Conservation (phyloP, 2,113 vertebrate genomes). For the Todiramphus chloris region DNA sequence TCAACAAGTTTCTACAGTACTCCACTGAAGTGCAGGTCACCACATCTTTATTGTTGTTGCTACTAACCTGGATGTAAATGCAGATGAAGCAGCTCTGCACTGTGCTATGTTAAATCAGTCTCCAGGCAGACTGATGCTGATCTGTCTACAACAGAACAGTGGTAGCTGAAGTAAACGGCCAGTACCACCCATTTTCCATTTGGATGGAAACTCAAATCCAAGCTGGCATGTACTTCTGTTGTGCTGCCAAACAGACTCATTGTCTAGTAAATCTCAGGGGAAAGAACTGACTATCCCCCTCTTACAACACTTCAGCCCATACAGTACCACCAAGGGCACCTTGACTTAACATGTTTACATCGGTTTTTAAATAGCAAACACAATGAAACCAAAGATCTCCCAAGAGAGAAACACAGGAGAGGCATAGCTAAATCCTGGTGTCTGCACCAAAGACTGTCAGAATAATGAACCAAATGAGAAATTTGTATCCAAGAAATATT, state of each 20-base stretch:
- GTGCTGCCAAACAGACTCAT: background rate
- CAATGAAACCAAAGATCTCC: background rate
- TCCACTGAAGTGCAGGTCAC: fast-evolving
- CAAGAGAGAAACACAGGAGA: fast-evolving
- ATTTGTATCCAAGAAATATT: background rate
- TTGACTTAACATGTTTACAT: fast-evolving
- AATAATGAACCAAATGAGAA: background rate
- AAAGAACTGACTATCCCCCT: background rate
- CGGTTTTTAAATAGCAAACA: background rate
- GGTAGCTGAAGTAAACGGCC: background rate
- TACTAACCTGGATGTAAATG: background rate
- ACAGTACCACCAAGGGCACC: background rate
- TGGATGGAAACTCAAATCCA: background rate
- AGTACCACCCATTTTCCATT: fast-evolving
- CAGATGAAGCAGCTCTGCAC: background rate
- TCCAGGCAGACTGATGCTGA: background rate
- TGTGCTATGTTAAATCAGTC: fast-evolving
- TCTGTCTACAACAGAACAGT: background rate
- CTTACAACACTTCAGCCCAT: background rate
- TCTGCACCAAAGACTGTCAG: background rate
- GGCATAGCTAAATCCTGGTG: background rate
- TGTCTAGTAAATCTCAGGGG: background rate
- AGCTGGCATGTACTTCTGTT: background rate
- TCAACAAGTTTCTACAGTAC: background rate
- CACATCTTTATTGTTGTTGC: background rate